phyloP scores from a whole-genome alignment of 2,888 invertebrate species.

The Melanargia galathea region DNA sequence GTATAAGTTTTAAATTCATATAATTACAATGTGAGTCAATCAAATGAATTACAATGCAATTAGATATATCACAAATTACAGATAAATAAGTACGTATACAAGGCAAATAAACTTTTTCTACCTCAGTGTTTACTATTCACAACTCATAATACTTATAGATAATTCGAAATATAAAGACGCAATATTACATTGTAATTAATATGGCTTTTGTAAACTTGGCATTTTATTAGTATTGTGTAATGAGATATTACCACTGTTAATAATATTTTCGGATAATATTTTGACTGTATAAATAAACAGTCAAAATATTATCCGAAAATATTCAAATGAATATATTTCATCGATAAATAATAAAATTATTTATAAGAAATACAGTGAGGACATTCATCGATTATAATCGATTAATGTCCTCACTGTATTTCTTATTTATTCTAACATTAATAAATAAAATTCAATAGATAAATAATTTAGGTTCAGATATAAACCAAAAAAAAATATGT shows the following conservation, averaged over 20 bases:
- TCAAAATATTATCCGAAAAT: no score
- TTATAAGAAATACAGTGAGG: background rate
- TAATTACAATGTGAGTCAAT: slow-evolving; percentile 26
- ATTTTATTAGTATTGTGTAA: background rate
- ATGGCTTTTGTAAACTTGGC: background rate
- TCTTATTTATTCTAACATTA: background rate
- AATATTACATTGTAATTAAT: background rate
- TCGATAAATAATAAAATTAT: background rate
- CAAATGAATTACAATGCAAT: slow-evolving; percentile 23
- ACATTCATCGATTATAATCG: background rate
- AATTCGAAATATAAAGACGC: slow-evolving; percentile 15
- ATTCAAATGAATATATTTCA: no score
- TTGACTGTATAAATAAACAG: no score
- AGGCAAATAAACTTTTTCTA: slow-evolving; percentile 53
- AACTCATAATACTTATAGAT: slow-evolving; percentile 7
- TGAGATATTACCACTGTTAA: slow-evolving; percentile 3
- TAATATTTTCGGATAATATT: background rate
- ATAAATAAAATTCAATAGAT: background rate
- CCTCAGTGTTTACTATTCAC: slow-evolving; percentile 20
- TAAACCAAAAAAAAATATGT: background rate
- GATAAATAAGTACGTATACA: slow-evolving; percentile 47
- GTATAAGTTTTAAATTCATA: slow-evolving; percentile 18
- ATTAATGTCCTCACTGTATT: background rate
- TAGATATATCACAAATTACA: slow-evolving; percentile 26
- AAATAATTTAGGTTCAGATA: background rate